A percentile compares a stretch with the other conserved stretches of the same genome.
Conservation (phyloP, 2,888 invertebrate species). For the Lasius platythorax region DNA sequence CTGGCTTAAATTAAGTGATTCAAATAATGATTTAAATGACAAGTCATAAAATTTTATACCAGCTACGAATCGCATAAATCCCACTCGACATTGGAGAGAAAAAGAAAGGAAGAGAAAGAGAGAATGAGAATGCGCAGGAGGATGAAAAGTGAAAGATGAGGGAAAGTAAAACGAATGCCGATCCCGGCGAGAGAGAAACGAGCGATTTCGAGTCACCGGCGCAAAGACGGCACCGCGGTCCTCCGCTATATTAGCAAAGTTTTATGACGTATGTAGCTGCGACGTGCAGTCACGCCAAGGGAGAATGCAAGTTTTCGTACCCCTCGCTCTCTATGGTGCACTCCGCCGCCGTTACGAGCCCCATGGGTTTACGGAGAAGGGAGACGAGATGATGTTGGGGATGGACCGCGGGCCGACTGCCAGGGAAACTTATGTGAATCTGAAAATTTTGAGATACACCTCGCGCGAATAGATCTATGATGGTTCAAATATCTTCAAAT, state of each 20-base stretch:
- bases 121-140: slow-evolving; percentile 7
- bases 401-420: slow-evolving; percentile 36
- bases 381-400: slow-evolving; percentile 28
- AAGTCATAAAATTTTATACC: slow-evolving; percentile 33
- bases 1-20: slow-evolving; percentile 5
- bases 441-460: slow-evolving; percentile 4
- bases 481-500: neutral
- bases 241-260: slow-evolving; percentile 72
- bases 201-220: slow-evolving; percentile 64
- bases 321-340: slow-evolving; percentile 20
- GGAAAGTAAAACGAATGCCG: slow-evolving; percentile 58
- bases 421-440: slow-evolving; percentile 32
- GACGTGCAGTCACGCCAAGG: slow-evolving; percentile 47
- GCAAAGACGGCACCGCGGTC: slow-evolving; percentile 62
- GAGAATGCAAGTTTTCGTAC: slow-evolving; percentile 69
- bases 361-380: slow-evolving; percentile 41
- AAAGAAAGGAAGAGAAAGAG: neutral
- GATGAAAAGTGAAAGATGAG: slow-evolving; percentile 58
- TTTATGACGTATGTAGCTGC: slow-evolving; percentile 71
- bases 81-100: slow-evolving; percentile 46
- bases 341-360: slow-evolving; percentile 51
- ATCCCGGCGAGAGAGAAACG: slow-evolving; percentile 48
- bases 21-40: slow-evolving; percentile 39
- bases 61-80: slow-evolving; percentile 47
- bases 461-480: neutral